Percentiles rank a stretch among this genome's conserved stretches.
phyloP scores from a whole-genome alignment of 2,113 vertebrate genomes.

The Centrocercus urophasianus region DNA sequence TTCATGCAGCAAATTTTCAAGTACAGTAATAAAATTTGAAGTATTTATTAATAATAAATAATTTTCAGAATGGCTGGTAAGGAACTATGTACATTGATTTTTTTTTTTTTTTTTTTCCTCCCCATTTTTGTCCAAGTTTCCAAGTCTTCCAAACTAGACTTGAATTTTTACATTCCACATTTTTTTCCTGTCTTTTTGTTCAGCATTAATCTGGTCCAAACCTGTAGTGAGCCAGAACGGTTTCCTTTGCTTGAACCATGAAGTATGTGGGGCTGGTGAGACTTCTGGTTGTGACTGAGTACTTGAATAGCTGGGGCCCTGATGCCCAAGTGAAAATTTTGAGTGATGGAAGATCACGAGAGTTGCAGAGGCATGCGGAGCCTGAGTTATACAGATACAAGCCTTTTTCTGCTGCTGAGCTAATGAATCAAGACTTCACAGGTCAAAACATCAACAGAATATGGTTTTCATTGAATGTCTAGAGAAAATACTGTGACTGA shows the following conservation, averaged over 20 bases:
- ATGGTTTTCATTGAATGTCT: not conserved
- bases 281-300: not conserved
- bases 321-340: not conserved
- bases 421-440: not conserved
- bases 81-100: not conserved
- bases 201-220: fast-evolving
- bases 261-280: not conserved
- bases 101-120: not conserved
- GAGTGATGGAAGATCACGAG: not conserved
- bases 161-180: not conserved
- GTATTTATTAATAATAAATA: not conserved
- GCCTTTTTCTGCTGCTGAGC: not conserved
- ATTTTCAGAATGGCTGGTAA: not conserved
- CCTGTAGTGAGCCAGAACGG: not conserved
- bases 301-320: not conserved
- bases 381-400: not conserved
- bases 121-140: not conserved
- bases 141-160: not conserved
- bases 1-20: not conserved
- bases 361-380: not conserved
- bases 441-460: not conserved
- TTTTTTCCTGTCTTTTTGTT: not conserved
- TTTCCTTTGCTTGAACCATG: not conserved
- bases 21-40: not conserved
- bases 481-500: not conserved